Evolutionary conservation across 1,140 invertebrate genomes (phyloP).

Genomic region (Zaprionus ghesquierei): DNA sequence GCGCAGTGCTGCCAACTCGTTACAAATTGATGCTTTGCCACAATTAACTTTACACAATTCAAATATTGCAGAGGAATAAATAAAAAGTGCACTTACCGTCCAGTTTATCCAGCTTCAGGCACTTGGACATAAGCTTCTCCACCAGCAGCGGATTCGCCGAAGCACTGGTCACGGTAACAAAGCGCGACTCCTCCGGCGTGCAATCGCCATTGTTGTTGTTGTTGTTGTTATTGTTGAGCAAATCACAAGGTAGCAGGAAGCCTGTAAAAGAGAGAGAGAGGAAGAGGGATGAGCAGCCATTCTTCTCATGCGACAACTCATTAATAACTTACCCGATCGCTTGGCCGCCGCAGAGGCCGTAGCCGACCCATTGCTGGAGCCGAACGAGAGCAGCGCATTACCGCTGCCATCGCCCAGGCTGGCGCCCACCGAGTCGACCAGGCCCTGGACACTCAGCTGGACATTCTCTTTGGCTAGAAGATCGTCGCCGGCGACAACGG

Average conservation of each 20-base stretch:
- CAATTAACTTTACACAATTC: constrained; percentile 12
- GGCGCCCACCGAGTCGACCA: constrained; percentile 65
- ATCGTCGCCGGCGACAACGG: constrained; percentile 62
- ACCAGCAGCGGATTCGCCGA: constrained; percentile 79
- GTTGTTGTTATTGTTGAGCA: constrained; percentile 61
- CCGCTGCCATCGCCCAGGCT: constrained; percentile 50
- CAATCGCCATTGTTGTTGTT: constrained; percentile 45
- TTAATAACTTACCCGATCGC: constrained; percentile 13
- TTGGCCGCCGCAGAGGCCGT: constrained; percentile 39
- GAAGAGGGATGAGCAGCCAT: not conserved
- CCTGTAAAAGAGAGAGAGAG: not conserved
- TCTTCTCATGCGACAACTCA: not conserved
- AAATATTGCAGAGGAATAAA: not conserved
- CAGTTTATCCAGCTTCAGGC: constrained; percentile 60
- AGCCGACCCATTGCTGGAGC: constrained; percentile 35
- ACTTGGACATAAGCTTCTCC: constrained; percentile 80
- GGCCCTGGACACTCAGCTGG: constrained; percentile 57
- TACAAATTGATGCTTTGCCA: not conserved
- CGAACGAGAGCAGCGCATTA: constrained; percentile 51
- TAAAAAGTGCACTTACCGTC: constrained; percentile 52
- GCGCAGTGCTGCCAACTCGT: constrained; percentile 16
- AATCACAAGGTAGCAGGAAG: constrained; percentile 53
- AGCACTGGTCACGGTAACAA: constrained; percentile 69
- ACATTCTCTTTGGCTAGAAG: constrained; percentile 69
- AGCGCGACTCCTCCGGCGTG: constrained; percentile 65